Percentiles rank a stretch among this genome's conserved stretches.
These are phyloP conservation scores for Stichopus horrens DNA, from an alignment of 53 echinoderm and acorn worm genomes.

Conservation along the genomic window DNA sequence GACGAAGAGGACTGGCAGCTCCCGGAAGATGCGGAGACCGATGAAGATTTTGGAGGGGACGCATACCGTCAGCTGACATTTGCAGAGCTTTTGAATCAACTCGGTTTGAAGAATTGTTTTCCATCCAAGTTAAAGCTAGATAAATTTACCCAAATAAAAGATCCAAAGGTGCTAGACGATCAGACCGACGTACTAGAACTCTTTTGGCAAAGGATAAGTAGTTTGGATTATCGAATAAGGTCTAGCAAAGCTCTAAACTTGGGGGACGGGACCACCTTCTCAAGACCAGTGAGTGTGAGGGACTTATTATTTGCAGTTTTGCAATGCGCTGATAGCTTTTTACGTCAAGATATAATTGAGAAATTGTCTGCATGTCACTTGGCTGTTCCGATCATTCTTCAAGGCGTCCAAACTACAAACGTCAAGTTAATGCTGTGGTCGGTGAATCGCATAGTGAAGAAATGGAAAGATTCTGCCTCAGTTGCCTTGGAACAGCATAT, in stretches of 20 bases:
- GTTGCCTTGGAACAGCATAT: conserved; percentile 1
- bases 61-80: neutral
- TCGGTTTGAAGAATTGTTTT: neutral
- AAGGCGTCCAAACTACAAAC: neutral
- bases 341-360: conserved; percentile 35
- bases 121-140: neutral
- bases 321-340: conserved; percentile 29
- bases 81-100: neutral
- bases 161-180: neutral
- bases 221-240: conserved; percentile 2
- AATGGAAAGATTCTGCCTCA: conserved; percentile 8
- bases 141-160: neutral
- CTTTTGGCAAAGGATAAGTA: conserved; percentile 17
- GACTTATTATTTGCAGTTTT: conserved; percentile 25
- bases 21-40: neutral
- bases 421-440: conserved; percentile 12
- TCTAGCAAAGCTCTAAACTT: neutral
- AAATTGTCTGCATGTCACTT: conserved; percentile 48
- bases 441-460: neutral
- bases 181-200: neutral
- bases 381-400: conserved; percentile 26
- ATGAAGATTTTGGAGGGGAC: neutral
- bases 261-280: too few relatives aligned
- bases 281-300: neutral
- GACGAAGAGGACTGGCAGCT: too few relatives aligned